Percentiles rank a stretch among this genome's conserved stretches.
Evolutionary conservation across 2,797 vertebrate species (phyloP).

Genomic region (Vultur gryphus): DNA sequence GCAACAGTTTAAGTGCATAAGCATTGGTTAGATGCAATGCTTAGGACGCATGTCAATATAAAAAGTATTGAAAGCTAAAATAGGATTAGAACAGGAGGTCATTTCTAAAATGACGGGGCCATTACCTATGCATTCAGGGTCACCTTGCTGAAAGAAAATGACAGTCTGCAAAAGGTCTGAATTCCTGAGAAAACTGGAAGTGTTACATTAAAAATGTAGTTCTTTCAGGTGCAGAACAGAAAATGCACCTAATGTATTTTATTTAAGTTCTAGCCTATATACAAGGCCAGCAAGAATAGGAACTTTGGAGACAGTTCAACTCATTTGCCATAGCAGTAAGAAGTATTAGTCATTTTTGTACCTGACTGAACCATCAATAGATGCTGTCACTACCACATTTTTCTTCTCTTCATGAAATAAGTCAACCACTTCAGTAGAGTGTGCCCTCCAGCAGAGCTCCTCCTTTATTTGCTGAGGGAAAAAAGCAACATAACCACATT

Average conservation of each 20-base stretch:
- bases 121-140: background rate
- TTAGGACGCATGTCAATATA: background rate
- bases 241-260: background rate
- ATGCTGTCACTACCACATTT: constrained; percentile 68
- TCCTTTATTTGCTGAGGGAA: constrained; percentile 66
- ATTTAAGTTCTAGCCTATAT: background rate
- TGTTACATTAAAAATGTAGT: background rate
- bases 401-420: constrained; percentile 65
- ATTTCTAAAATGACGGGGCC: background rate
- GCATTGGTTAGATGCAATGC: background rate
- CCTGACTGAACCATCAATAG: constrained; percentile 73
- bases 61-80: background rate
- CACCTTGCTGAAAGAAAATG: background rate
- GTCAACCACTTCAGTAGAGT: constrained; percentile 62
- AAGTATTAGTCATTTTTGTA: constrained; percentile 9
- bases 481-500: background rate
- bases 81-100: background rate
- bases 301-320: background rate
- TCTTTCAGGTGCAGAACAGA: background rate
- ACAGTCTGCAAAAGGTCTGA: background rate
- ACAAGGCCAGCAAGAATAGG: background rate
- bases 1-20: background rate
- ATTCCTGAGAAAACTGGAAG: background rate
- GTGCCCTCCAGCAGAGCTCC: constrained; percentile 70
- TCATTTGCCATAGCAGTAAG: background rate